Conservation (phyloP, 2,888 invertebrate genomes). For the Heliconius erato region DNA sequence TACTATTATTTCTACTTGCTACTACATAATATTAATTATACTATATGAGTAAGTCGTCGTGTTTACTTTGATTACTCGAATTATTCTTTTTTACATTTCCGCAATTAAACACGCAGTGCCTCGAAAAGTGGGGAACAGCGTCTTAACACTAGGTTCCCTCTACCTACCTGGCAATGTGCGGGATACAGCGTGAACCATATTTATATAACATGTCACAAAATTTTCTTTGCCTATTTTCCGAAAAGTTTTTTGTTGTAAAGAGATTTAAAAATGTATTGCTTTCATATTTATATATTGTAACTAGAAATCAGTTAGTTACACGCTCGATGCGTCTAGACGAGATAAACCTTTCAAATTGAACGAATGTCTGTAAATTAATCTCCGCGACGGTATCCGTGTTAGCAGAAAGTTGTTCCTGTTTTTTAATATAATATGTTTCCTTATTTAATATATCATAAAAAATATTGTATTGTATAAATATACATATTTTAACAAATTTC, state of each 20-base stretch:
- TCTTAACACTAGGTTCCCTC: too few species aligned
- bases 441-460: background rate
- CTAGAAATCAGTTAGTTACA: constrained; percentile 41
- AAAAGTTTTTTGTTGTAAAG: background rate
- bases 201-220: too few species aligned
- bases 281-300: constrained; percentile 16
- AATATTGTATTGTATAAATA: background rate
- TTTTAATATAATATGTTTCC: constrained; percentile 12
- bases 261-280: background rate
- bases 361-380: constrained; percentile 47
- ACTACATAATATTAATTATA: background rate
- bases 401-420: constrained; percentile 30
- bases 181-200: too few species aligned
- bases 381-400: constrained; percentile 42
- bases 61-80: too few species aligned
- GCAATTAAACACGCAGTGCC: too few species aligned
- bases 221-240: too few species aligned
- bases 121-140: too few species aligned
- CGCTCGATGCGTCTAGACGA: constrained; percentile 58
- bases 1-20: too few species aligned
- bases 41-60: background rate
- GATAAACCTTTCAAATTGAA: constrained; percentile 51
- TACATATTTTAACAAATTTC: background rate
- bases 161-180: too few species aligned
- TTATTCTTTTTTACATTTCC: too few species aligned